Evolutionary conservation across 1,140 invertebrate species (phyloP).

Genomic region (Hylaeus volcanicus): DNA sequence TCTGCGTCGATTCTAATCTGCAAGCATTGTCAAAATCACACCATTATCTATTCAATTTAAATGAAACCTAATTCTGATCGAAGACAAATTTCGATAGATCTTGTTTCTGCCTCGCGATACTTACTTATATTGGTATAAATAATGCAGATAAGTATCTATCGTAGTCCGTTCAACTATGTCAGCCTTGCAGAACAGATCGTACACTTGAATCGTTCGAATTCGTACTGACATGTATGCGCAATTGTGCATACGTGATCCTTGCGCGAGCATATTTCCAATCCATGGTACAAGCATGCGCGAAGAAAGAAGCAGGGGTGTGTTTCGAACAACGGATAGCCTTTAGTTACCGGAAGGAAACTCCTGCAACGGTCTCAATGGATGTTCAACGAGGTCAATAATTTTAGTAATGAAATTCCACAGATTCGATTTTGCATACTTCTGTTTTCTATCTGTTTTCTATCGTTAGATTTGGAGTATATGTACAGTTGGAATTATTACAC

Average conservation of each 20-base stretch:
- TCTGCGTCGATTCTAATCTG: too few relatives aligned
- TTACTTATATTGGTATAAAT: too few relatives aligned
- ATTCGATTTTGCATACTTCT: not conserved
- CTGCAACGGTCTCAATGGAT: conserved; percentile 1
- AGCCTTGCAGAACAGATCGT: not conserved
- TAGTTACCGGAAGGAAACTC: not conserved
- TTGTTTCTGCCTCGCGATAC: too few relatives aligned
- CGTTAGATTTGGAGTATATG: conserved; percentile 27
- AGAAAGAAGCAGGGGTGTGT: not conserved
- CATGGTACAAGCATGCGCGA: conserved; percentile 25
- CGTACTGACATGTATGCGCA: not conserved
- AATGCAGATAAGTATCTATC: too few relatives aligned
- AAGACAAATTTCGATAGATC: too few relatives aligned
- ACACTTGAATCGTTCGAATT: not conserved
- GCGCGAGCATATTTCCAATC: not conserved
- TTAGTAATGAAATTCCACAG: too few relatives aligned
- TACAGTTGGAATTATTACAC: conserved; percentile 49
- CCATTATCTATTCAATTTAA: too few relatives aligned
- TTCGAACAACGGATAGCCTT: not conserved
- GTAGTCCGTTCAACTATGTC: too few relatives aligned
- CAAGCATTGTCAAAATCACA: too few relatives aligned
- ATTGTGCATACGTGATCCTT: not conserved
- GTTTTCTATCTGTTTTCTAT: not conserved
- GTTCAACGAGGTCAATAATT: conserved; percentile 20
- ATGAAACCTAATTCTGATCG: too few relatives aligned